A percentile compares a stretch with the other conserved stretches of the same genome.
phyloP scores from a whole-genome alignment of 2,113 vertebrate genomes.

The Pavo muticus region DNA sequence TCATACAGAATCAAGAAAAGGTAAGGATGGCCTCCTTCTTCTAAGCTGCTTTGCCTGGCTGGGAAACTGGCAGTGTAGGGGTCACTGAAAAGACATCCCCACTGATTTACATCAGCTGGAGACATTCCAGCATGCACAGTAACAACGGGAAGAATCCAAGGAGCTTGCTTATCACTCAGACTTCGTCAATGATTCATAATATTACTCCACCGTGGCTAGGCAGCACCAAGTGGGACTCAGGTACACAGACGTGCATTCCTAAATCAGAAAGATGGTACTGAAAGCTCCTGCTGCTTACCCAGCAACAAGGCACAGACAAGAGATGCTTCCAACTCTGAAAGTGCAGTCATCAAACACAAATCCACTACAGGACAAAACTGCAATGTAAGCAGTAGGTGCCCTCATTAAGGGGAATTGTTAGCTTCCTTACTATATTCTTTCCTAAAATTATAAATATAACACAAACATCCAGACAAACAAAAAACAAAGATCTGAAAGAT shows the following conservation, averaged over 20 bases:
- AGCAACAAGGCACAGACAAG: background rate
- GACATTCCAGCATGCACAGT: background rate
- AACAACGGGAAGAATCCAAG: background rate
- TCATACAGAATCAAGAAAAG: background rate
- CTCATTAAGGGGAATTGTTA: background rate
- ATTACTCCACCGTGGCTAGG: background rate
- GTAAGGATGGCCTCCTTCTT: background rate
- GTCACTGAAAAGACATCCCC: background rate
- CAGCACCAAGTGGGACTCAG: background rate
- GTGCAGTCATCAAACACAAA: background rate
- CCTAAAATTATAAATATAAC: background rate
- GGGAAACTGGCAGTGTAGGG: background rate
- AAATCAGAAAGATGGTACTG: background rate
- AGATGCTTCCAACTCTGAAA: background rate
- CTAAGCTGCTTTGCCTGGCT: background rate
- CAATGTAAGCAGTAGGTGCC: background rate
- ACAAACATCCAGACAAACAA: background rate
- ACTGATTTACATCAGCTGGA: background rate
- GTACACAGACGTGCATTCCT: rapidly evolving
- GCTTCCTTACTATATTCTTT: background rate
- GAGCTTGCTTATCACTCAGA: background rate
- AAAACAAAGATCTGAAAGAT: background rate
- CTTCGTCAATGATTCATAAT: background rate
- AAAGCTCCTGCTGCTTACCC: background rate
- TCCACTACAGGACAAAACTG: background rate